phyloP scores from a whole-genome alignment of 2,797 vertebrate species.

The Amblyraja radiata region DNA sequence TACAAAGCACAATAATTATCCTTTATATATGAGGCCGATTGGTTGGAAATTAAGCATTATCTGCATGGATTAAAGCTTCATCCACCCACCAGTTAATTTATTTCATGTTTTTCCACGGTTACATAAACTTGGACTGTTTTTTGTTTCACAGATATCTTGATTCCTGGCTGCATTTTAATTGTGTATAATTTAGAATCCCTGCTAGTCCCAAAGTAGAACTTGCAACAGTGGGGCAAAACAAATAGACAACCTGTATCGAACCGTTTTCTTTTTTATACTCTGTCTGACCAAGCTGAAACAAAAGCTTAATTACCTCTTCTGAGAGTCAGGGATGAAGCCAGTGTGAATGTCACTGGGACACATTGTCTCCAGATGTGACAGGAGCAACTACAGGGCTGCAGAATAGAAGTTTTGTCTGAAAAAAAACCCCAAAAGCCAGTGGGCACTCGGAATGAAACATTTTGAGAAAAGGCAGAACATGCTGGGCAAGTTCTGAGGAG shows the following conservation, averaged over 20 bases:
- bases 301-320: not conserved
- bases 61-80: not conserved
- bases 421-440: not conserved
- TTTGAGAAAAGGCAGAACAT: too few species aligned
- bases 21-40: not conserved
- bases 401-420: not conserved
- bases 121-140: not conserved
- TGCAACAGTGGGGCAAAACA: not conserved
- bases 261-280: not conserved
- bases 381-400: not conserved
- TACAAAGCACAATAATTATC: not conserved
- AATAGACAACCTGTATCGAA: conserved; percentile 8
- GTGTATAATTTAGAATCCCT: conserved; percentile 30
- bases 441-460: too few species aligned
- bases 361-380: not conserved
- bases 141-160: not conserved
- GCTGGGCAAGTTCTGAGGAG: too few species aligned
- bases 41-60: conserved; percentile 15
- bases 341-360: not conserved
- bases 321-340: not conserved
- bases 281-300: not conserved
- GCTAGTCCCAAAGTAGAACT: not conserved
- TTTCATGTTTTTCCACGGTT: not conserved
- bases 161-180: conserved; percentile 19
- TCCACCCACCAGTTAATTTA: not conserved